Conservation (phyloP, 2,113 vertebrate genomes). For the Sceloporus undulatus region DNA sequence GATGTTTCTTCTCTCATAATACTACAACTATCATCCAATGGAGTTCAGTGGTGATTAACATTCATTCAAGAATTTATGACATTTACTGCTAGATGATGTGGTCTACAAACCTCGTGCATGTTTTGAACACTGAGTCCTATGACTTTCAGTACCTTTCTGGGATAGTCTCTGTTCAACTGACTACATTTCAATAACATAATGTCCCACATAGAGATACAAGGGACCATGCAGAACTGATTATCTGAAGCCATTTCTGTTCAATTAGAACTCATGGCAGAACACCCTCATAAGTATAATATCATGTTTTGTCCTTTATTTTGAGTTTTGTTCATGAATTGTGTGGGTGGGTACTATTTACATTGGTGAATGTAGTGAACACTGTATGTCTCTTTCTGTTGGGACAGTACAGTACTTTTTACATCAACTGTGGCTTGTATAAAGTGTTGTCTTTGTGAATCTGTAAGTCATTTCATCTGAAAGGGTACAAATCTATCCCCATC, state of each 20-base stretch:
- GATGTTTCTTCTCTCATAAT: not conserved
- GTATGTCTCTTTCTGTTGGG: conserved; percentile 24
- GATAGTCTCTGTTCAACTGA: conserved; percentile 22
- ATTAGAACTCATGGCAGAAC: conserved; percentile 6
- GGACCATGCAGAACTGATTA: not conserved
- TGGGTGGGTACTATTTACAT: conserved; percentile 36
- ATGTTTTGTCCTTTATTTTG: conserved; percentile 49
- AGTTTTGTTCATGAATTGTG: conserved; percentile 43
- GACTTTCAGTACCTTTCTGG: conserved; percentile 12
- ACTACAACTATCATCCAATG: not conserved
- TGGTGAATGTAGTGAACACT: conserved; percentile 42
- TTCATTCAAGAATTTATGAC: not conserved
- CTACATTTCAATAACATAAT: conserved; percentile 31
- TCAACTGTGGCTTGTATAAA: conserved; percentile 50
- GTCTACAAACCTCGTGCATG: not conserved
- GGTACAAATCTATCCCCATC: not conserved
- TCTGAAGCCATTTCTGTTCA: conserved; percentile 9
- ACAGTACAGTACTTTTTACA: conserved; percentile 42
- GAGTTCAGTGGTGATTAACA: not conserved
- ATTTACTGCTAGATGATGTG: not conserved
- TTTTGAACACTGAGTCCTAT: not conserved
- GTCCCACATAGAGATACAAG: conserved; percentile 12
- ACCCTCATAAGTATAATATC: not conserved
- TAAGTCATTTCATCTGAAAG: conserved; percentile 1
- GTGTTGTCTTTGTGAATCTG: conserved; percentile 57